Evolutionary conservation across 2,113 vertebrate species (phyloP).

Genomic region (Ivindomyrus marchei): DNA sequence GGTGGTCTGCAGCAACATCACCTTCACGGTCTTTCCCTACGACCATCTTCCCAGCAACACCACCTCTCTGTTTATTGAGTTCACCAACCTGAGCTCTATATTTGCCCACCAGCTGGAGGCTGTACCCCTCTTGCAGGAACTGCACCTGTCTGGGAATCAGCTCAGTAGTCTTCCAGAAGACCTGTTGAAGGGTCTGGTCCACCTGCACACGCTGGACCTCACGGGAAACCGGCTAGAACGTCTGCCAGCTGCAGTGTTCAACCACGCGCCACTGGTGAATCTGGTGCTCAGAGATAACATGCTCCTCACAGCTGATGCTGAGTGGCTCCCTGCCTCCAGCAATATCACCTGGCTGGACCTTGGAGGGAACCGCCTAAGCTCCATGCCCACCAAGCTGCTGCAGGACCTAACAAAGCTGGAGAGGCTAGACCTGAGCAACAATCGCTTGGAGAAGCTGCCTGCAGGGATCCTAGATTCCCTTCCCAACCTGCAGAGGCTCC

Average conservation of each 20-base stretch:
- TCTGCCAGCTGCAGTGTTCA: conserved; percentile 57
- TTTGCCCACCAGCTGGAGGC: conserved; percentile 40
- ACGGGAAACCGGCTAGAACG: conserved; percentile 58
- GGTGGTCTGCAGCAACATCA: conserved; percentile 54
- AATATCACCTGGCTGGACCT: conserved; percentile 61
- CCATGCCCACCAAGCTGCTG: conserved; percentile 47
- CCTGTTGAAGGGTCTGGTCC: conserved; percentile 53
- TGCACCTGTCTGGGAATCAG: conserved; percentile 71
- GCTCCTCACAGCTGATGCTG: conserved; percentile 30
- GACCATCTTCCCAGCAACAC: conserved; percentile 48
- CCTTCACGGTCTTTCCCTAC: conserved; percentile 51
- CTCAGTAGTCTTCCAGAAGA: conserved; percentile 51
- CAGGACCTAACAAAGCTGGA: conserved; percentile 45
- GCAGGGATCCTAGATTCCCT: conserved; percentile 37
- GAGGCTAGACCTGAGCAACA: conserved; percentile 65
- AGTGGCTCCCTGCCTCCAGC: conserved; percentile 55
- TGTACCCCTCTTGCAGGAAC: conserved; percentile 54
- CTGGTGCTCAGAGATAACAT: conserved; percentile 69
- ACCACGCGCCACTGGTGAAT: conserved; percentile 41
- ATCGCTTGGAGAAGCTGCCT: conserved; percentile 55
- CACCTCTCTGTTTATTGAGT: conserved; percentile 62
- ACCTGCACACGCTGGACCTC: conserved; percentile 65
- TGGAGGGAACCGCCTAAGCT: conserved; percentile 56
- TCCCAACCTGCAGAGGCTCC: conserved; percentile 52
- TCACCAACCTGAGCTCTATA: conserved; percentile 64